Percentiles rank a stretch among this genome's conserved stretches.
These are phyloP conservation scores for Psammodynastes pulverulentus DNA, from an alignment of 2,113 vertebrate species.

Conservation along the genomic window DNA sequence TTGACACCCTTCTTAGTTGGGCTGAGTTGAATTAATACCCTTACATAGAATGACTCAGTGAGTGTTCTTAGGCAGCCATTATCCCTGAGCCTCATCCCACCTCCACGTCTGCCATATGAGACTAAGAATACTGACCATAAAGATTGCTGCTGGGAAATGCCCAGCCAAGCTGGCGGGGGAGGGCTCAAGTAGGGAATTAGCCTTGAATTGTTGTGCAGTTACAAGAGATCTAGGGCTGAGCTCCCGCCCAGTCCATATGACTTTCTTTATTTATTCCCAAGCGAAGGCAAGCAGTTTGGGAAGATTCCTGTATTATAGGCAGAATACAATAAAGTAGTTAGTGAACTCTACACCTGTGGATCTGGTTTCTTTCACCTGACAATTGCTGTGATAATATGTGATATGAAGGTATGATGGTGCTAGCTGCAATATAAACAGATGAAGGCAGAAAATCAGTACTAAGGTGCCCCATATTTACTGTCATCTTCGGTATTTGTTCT, in stretches of 20 bases:
- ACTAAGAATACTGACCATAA: background rate
- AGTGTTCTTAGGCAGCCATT: background rate
- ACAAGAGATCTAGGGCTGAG: background rate
- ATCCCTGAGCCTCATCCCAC: background rate
- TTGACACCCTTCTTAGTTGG: background rate
- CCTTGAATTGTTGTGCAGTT: background rate
- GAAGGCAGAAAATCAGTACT: background rate
- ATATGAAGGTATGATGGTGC: background rate
- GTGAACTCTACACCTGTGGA: background rate
- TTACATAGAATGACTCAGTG: background rate
- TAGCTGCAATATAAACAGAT: background rate
- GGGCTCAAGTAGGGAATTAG: background rate
- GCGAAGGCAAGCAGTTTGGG: background rate
- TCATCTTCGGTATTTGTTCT: background rate
- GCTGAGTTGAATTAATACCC: background rate
- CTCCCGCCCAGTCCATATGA: background rate
- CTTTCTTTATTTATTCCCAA: background rate
- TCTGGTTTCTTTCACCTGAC: background rate
- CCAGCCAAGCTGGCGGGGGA: background rate
- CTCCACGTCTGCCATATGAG: background rate
- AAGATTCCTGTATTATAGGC: background rate
- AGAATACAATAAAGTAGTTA: background rate
- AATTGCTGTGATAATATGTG: background rate
- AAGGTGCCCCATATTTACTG: background rate
- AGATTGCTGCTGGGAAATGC: background rate